Evolutionary conservation across 2,888 invertebrate genomes (phyloP).

Genomic region (Euplagia quadripunctaria): DNA sequence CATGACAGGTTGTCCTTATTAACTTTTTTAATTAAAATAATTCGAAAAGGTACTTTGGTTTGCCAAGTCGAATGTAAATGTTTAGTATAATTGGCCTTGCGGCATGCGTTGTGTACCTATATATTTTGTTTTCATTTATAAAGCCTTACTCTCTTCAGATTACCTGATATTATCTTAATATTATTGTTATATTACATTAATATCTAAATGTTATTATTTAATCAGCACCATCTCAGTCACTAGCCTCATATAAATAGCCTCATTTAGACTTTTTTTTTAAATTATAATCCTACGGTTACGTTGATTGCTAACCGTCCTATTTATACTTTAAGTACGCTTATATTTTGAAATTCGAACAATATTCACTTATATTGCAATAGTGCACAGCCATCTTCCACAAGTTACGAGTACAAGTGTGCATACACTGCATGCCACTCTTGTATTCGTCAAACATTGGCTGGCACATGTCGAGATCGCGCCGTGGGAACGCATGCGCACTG

Average conservation of each 20-base stretch:
- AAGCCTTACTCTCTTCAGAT: too few species aligned
- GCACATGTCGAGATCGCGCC: slow-evolving; percentile 26
- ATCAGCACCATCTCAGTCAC: too few species aligned
- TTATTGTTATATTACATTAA: too few species aligned
- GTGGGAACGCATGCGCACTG: slow-evolving; percentile 51
- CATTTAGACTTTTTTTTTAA: too few species aligned
- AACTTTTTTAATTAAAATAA: background rate
- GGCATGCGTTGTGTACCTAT: background rate
- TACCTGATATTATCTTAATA: too few species aligned
- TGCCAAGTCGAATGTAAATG: background rate
- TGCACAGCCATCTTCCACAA: background rate
- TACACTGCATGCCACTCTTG: slow-evolving; percentile 7
- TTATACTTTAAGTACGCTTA: background rate
- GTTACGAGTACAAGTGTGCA: slow-evolving; percentile 8
- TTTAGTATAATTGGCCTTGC: slow-evolving; percentile 1
- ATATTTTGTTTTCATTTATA: background rate
- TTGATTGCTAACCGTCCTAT: too few species aligned
- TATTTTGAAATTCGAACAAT: background rate
- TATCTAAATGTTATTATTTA: too few species aligned
- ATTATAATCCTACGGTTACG: too few species aligned
- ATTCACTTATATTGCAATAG: background rate
- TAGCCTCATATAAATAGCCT: too few species aligned
- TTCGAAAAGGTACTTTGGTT: background rate
- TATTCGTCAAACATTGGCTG: slow-evolving; percentile 17
- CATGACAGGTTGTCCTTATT: background rate